Conservation (phyloP, 30 jellyfish, hydroid and myxozoan species). For the Cassiopea xamachana region DNA sequence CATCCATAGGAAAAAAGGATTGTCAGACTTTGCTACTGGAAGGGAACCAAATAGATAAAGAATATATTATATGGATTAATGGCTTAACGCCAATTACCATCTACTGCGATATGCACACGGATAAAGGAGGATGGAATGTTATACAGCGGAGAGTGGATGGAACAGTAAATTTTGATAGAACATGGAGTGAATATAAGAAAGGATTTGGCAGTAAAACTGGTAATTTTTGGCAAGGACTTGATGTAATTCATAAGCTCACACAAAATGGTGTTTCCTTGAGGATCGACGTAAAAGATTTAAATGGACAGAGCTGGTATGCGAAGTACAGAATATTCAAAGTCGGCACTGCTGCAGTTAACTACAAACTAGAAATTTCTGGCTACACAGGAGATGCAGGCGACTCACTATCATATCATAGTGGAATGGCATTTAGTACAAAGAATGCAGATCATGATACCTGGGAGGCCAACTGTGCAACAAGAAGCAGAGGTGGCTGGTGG, state of each 20-base stretch:
- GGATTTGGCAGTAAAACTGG: constrained; percentile 20
- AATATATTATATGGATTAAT: neutral
- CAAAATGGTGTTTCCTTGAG: neutral
- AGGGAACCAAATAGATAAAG: constrained; percentile 3
- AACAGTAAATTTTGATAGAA: constrained; percentile 8
- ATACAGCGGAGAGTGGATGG: constrained; percentile 38
- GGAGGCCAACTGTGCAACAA: neutral
- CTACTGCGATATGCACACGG: constrained; percentile 35
- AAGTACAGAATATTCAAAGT: neutral
- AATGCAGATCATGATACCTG: constrained; percentile 15
- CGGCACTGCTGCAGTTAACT: neutral
- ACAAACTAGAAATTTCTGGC: constrained; percentile 15
- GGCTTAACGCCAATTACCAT: constrained; percentile 1
- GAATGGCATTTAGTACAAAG: neutral
- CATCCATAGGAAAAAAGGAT: neutral
- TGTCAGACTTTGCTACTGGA: neutral
- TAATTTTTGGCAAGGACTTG: constrained; percentile 33
- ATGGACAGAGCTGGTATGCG: constrained; percentile 24
- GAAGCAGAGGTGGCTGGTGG: constrained; percentile 36
- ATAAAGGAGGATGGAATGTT: constrained; percentile 30
- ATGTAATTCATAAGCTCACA: constrained; percentile 12
- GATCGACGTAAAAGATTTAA: constrained; percentile 1
- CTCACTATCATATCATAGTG: neutral
- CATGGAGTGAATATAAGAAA: constrained; percentile 17
- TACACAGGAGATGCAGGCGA: constrained; percentile 20